Base-by-base conservation (phyloP, 2,113 vertebrate genomes). In the Gracilinanus agilis region DNA sequence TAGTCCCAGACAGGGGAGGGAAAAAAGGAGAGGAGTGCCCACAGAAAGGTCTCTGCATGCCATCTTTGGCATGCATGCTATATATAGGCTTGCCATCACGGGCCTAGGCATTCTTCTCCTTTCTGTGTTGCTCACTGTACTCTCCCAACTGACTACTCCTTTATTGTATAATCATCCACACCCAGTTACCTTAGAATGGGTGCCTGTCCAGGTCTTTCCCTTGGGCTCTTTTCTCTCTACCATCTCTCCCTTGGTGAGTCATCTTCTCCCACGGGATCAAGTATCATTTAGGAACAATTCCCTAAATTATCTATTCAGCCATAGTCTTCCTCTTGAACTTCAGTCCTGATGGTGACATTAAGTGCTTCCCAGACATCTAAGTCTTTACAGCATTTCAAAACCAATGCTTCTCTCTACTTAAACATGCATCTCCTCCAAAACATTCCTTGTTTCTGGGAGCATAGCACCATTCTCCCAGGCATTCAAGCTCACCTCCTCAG, bases 271-370 rank as follows among this genome's bases (percentile, higher is more conserved):
- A 67, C 27, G 90, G 54, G 53, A 67, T 9, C 90, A 44, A 83
- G 6, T 92, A 83, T 75, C 61, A 88, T 67, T 58, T 40, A 88
- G 9, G 34, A 34, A 95, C 12, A 16, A 53, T 44, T 93, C 40
- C 27, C 90, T 54, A 94, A 94, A 54, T 58, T 93, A 90, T 58
- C 93, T 67, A 53, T 93, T 34, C 40, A 94, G 44, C 2, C 96
- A 40, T 55, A 44, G 0, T 53, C 7, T 89, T 53, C 91, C 54
- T 94, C 34, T 34, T 24, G 19, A 93, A 34, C 55, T 92, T 27
- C 53, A 95, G n/a, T 58, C 23, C 40, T 54, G 25, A 55, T 0
- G 61, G 34, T 34, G 11, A 91, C 53, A 91, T 89, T 56, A 89
- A 95, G 9, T 91, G 55, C 90, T 53, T 95, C 89, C 16, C 94